Evolutionary conservation across 2,888 invertebrate species (phyloP).

Genomic region (Drosophila neotestacea): DNA sequence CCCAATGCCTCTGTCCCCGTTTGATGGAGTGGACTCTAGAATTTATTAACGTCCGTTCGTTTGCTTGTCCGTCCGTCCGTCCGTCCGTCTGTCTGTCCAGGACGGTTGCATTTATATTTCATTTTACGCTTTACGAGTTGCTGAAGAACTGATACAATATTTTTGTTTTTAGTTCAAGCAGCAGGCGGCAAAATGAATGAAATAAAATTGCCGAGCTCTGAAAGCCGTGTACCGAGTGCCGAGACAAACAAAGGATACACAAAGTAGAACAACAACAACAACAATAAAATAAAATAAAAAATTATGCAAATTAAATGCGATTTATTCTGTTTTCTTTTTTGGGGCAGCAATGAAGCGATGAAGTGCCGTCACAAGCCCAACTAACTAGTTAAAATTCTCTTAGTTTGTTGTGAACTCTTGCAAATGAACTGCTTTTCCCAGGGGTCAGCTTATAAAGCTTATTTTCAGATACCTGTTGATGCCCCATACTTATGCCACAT

Average conservation of each 20-base stretch:
- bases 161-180: constrained; percentile 67
- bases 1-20: constrained; percentile 24
- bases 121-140: constrained; percentile 67
- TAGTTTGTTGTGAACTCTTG: constrained; percentile 13
- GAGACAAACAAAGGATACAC: constrained; percentile 49
- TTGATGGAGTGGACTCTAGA: constrained; percentile 71
- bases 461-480: constrained; percentile 7
- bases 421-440: constrained; percentile 18
- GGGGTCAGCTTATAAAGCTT: constrained; percentile 35
- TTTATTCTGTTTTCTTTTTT: constrained; percentile 2
- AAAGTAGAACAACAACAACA: constrained; percentile 8
- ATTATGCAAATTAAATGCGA: constrained; percentile 74
- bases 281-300: constrained; percentile 38
- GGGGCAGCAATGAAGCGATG: constrained; percentile 19
- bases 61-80: constrained; percentile 17
- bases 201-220: constrained; percentile 39
- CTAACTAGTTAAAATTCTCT: constrained; percentile 51
- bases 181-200: constrained; percentile 42
- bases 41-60: constrained; percentile 63
- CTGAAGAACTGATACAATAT: constrained; percentile 79
- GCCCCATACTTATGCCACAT: constrained; percentile 4
- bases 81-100: constrained; percentile 6
- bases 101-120: constrained; percentile 69
- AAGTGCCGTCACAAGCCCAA: constrained; percentile 27
- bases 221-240: constrained; percentile 20